phyloP scores from a whole-genome alignment of 2,113 vertebrate genomes.

The Speoplatyrhinus poulsoni region DNA sequence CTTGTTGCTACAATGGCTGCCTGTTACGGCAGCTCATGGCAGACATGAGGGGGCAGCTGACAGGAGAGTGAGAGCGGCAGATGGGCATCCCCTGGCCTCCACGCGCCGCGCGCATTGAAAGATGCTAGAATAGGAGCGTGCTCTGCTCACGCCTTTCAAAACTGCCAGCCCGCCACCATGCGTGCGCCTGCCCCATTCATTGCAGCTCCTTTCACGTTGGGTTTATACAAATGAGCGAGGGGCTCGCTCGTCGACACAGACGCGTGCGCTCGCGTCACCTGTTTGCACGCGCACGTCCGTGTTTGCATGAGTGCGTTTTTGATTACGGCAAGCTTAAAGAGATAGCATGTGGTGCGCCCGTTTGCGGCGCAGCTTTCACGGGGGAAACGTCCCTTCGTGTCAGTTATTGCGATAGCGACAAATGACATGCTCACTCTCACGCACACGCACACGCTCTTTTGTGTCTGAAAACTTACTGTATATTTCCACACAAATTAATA shows the following conservation, averaged over 20 bases:
- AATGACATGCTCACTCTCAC: too few relatives aligned
- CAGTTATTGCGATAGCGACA: constrained; percentile 2
- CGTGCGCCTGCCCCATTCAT: constrained; percentile 63
- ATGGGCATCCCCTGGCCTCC: constrained; percentile 63
- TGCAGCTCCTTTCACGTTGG: constrained; percentile 72
- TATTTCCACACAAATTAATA: neutral
- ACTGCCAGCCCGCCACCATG: constrained; percentile 41
- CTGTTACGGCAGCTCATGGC: constrained; percentile 72
- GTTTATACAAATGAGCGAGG: constrained; percentile 71
- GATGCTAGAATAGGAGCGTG: constrained; percentile 50
- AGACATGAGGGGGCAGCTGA: constrained; percentile 26
- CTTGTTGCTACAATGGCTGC: constrained; percentile 77
- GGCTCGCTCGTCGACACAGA: neutral
- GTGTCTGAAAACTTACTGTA: neutral
- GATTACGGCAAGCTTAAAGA: neutral
- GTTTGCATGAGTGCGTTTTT: constrained; percentile 28
- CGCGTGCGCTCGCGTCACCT: constrained; percentile 1
- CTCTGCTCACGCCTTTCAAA: constrained; percentile 42
- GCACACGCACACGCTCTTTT: neutral
- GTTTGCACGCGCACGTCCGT: constrained; percentile 10
- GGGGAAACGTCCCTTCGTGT: neutral
- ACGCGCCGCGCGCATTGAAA: constrained; percentile 60
- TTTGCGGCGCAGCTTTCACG: neutral
- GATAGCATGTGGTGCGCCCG: neutral
- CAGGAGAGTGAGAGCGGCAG: constrained; percentile 49